Evolutionary conservation across 2,888 invertebrate genomes (phyloP).

Genomic region (Ichneumoninae sp.): DNA sequence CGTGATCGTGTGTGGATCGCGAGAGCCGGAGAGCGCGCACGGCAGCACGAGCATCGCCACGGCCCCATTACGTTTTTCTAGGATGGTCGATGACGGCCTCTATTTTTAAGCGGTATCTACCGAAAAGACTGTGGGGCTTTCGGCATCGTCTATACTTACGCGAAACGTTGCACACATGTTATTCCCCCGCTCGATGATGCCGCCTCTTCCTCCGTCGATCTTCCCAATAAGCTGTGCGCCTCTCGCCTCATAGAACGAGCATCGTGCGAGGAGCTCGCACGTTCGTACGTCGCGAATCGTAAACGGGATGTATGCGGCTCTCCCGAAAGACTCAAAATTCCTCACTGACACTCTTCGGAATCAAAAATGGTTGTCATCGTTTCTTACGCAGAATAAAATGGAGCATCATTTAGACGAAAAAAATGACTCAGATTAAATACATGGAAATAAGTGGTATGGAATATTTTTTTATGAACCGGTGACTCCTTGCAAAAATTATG

Average conservation of each 20-base stretch:
- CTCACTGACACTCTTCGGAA: too few relatives aligned
- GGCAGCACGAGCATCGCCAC: constrained; percentile 57
- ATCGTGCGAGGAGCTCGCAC: neutral
- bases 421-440: too few relatives aligned
- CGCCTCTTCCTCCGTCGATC: constrained; percentile 7
- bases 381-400: too few relatives aligned
- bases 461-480: too few relatives aligned
- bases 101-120: constrained; percentile 76
- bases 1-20: constrained; percentile 21
- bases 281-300: neutral
- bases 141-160: constrained; percentile 40
- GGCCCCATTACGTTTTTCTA: constrained; percentile 74
- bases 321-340: too few relatives aligned
- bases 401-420: too few relatives aligned
- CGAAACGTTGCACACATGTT: constrained; percentile 56
- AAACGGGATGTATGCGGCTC: too few relatives aligned
- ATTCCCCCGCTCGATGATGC: constrained; percentile 15
- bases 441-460: too few relatives aligned
- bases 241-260: neutral
- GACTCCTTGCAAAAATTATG: too few relatives aligned
- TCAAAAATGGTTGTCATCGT: too few relatives aligned
- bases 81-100: constrained; percentile 72
- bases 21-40: constrained; percentile 21
- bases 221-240: neutral
- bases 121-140: constrained; percentile 64